phyloP scores from a whole-genome alignment of 2,888 invertebrate genomes.

The Agapetus fuscipes region DNA sequence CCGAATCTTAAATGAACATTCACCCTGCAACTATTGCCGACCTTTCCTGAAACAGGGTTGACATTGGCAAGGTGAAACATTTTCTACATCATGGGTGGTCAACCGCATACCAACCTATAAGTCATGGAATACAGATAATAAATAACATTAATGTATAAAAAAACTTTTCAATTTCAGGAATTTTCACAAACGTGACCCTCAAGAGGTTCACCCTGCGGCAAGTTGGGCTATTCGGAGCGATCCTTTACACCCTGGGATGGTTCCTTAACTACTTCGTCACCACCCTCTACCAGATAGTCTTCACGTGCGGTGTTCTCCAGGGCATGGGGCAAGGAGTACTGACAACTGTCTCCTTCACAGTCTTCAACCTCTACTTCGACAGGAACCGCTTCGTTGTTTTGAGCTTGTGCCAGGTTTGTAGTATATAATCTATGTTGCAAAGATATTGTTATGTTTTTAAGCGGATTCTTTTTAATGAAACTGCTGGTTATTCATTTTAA shows the following conservation, averaged over 20 bases:
- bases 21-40: too few species aligned
- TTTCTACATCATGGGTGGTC: too few species aligned
- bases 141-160: too few species aligned
- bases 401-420: slow-evolving; percentile 53
- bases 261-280: slow-evolving; percentile 53
- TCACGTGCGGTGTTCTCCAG: slow-evolving; percentile 52
- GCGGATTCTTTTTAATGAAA: too few species aligned
- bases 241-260: slow-evolving; percentile 53
- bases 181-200: slow-evolving; percentile 38
- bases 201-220: slow-evolving; percentile 54
- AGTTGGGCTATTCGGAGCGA: slow-evolving; percentile 58
- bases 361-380: slow-evolving; percentile 52
- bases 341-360: slow-evolving; percentile 51
- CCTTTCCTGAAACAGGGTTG: too few species aligned
- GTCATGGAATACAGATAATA: too few species aligned
- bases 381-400: slow-evolving; percentile 50
- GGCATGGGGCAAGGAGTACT: slow-evolving; percentile 56
- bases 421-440: too few species aligned
- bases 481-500: too few species aligned
- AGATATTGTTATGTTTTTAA: too few species aligned
- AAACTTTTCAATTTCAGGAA: slow-evolving; percentile 4
- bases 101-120: too few species aligned
- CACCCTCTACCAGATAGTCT: slow-evolving; percentile 51
- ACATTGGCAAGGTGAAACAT: too few species aligned
- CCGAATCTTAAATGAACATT: too few species aligned